phyloP scores from a whole-genome alignment of 2,888 invertebrate species.

The Catotricha subobsoleta region DNA sequence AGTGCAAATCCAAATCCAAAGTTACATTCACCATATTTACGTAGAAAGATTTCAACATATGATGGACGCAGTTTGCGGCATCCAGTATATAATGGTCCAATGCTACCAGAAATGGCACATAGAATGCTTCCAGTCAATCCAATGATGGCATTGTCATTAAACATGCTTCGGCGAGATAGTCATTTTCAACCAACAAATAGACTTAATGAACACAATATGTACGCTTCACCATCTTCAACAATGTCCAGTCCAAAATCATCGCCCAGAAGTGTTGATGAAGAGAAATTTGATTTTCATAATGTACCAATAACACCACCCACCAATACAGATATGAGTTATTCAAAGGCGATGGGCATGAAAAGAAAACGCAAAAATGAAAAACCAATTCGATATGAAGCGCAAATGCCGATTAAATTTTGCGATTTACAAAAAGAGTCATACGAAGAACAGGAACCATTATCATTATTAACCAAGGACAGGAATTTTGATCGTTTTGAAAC shows the following conservation, averaged over 20 bases:
- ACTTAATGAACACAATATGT: background rate
- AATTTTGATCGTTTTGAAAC: background rate
- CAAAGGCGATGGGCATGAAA: slow-evolving; percentile 4
- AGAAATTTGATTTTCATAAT: background rate
- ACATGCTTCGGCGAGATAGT: slow-evolving; percentile 2
- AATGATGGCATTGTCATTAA: slow-evolving; percentile 1
- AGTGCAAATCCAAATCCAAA: slow-evolving; percentile 96
- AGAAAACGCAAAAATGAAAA: slow-evolving; percentile 7
- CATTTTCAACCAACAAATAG: background rate
- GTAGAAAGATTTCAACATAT: slow-evolving; percentile 82
- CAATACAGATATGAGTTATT: slow-evolving; percentile 2
- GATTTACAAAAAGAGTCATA: background rate
- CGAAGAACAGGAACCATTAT: slow-evolving; percentile 5
- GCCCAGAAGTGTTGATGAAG: background rate
- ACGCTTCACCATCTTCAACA: background rate
- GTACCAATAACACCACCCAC: slow-evolving; percentile 1
- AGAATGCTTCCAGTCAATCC: slow-evolving; percentile 3
- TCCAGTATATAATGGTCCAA: slow-evolving; percentile 5
- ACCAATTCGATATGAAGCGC: slow-evolving; percentile 6
- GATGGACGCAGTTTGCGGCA: slow-evolving; percentile 70
- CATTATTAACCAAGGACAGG: slow-evolving; percentile 1
- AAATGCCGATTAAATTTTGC: background rate
- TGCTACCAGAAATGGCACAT: background rate
- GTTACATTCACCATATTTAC: slow-evolving; percentile 83
- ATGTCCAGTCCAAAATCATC: background rate